Evolutionary conservation across 2,888 invertebrate species (phyloP).

Genomic region (Pseudeuparius sepicola): DNA sequence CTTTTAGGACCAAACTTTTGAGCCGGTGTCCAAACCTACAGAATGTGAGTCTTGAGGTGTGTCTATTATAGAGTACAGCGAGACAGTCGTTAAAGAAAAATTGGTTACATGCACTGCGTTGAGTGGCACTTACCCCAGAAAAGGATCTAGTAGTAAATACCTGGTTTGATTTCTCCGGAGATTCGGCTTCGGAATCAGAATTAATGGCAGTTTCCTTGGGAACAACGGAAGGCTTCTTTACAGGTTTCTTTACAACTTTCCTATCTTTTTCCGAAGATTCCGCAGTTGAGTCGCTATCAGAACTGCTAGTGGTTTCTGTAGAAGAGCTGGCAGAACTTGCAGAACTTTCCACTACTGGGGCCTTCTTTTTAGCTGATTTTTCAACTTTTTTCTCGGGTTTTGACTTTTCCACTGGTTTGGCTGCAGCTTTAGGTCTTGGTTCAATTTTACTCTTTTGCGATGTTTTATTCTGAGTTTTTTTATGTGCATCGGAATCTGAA

Average conservation of each 20-base stretch:
- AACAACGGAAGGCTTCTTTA: slow-evolving; percentile 31
- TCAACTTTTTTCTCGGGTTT: slow-evolving; percentile 31
- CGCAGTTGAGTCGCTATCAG: slow-evolving; percentile 32
- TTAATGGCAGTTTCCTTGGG: slow-evolving; percentile 25
- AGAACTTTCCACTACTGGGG: slow-evolving; percentile 31
- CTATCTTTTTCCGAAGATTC: slow-evolving; percentile 27
- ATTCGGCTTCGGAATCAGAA: slow-evolving; percentile 35
- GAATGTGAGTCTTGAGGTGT: too few relatives aligned
- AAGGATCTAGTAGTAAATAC: too few relatives aligned
- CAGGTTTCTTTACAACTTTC: slow-evolving; percentile 29
- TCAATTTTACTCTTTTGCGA: slow-evolving; percentile 33
- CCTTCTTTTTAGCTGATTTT: slow-evolving; percentile 26
- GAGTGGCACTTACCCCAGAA: too few relatives aligned
- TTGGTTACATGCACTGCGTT: too few relatives aligned
- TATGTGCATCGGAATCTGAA: slow-evolving; percentile 49
- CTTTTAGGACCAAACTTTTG: too few relatives aligned
- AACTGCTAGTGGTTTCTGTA: slow-evolving; percentile 32
- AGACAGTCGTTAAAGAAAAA: too few relatives aligned
- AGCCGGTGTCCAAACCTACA: too few relatives aligned
- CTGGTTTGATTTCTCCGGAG: slow-evolving; percentile 28
- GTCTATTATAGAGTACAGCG: too few relatives aligned
- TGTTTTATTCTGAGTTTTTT: slow-evolving; percentile 14
- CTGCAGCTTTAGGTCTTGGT: slow-evolving; percentile 37
- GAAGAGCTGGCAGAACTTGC: slow-evolving; percentile 38
- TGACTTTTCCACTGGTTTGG: slow-evolving; percentile 33